phyloP scores from a whole-genome alignment of 2,113 vertebrate species.

The Solea solea region DNA sequence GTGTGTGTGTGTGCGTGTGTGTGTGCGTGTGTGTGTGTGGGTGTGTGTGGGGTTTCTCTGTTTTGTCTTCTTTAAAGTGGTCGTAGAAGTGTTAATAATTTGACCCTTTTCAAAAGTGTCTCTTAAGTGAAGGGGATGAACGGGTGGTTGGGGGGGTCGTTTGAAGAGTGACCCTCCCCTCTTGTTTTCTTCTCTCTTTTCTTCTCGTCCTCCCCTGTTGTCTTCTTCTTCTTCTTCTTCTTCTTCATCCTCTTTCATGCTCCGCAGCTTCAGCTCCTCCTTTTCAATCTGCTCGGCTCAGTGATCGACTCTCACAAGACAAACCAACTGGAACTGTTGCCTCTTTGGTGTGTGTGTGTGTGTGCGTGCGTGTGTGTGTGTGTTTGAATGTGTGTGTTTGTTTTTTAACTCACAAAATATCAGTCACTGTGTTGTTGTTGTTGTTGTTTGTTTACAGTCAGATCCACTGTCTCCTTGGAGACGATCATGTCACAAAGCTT shows the following conservation, averaged over 20 bases:
- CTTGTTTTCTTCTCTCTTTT: conserved; percentile 58
- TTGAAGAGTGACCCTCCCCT: conserved; percentile 66
- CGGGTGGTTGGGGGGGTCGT: conserved; percentile 67
- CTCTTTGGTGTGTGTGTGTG: too few species aligned
- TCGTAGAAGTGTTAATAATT: conserved; percentile 83
- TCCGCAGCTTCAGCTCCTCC: conserved; percentile 71
- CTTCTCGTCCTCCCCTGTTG: conserved; percentile 35
- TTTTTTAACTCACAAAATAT: background rate
- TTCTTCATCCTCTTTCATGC: conserved; percentile 80
- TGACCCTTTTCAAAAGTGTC: conserved; percentile 66
- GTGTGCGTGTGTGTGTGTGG: background rate
- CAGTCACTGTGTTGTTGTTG: too few species aligned
- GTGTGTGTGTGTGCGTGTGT: conserved; percentile 54
- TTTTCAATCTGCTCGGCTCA: conserved; percentile 78
- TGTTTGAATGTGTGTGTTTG: background rate
- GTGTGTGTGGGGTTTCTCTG: conserved; percentile 59
- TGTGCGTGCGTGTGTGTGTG: conserved; percentile 12
- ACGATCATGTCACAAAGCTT: too few species aligned
- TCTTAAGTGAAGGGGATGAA: conserved; percentile 77
- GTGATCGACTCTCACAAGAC: conserved; percentile 69
- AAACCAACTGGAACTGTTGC: conserved; percentile 82
- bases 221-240: conserved; percentile 42
- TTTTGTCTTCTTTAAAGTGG: conserved; percentile 84
- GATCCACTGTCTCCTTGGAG: too few species aligned
- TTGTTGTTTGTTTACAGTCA: too few species aligned